Conservation (phyloP, 2,888 invertebrate genomes). For the Arenicola marina region DNA sequence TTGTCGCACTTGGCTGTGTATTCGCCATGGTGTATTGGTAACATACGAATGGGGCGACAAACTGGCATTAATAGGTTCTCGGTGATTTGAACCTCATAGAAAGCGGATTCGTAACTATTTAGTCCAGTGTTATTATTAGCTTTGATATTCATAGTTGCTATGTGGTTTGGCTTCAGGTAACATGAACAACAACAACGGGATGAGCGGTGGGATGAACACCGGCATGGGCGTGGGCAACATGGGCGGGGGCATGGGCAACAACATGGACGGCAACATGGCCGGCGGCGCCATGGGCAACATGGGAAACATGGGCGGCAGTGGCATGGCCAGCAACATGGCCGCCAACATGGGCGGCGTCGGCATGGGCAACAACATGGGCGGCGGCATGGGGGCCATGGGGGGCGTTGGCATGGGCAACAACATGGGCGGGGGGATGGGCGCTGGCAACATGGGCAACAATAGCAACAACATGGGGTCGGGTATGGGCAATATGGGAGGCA, state of each 20-base stretch:
- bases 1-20: too few relatives aligned
- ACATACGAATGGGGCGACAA: too few relatives aligned
- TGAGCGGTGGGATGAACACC: too few relatives aligned
- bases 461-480: background rate
- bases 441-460: background rate
- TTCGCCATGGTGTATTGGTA: too few relatives aligned
- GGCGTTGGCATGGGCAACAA: background rate
- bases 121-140: too few relatives aligned
- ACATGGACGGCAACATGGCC: background rate
- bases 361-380: background rate
- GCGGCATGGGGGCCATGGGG: background rate
- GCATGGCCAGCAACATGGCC: background rate
- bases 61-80: too few relatives aligned
- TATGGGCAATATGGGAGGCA: conserved; percentile 1
- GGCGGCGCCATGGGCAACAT: background rate
- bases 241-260: background rate
- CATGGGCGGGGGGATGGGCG: background rate
- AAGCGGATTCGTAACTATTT: too few relatives aligned
- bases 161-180: too few relatives aligned
- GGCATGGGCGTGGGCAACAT: conserved; percentile 1
- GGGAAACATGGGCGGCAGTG: background rate
- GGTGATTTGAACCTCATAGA: too few relatives aligned
- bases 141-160: too few relatives aligned
- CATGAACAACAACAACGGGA: too few relatives aligned
- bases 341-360: conserved; percentile 1